These are phyloP conservation scores for Torymus texanus DNA, from an alignment of 2,888 invertebrate genomes.

Conservation along the genomic window DNA sequence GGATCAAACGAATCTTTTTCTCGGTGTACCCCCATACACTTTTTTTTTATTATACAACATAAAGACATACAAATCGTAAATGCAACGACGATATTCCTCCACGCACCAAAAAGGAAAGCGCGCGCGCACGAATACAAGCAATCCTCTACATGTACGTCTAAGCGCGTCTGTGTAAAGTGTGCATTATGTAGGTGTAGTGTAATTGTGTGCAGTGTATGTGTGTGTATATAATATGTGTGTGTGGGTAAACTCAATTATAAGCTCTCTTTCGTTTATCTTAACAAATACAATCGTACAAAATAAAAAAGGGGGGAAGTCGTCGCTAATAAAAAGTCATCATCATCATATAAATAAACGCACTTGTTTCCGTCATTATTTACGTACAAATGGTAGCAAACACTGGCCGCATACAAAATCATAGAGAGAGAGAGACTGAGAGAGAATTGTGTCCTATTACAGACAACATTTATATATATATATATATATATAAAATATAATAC, in stretches of 20 bases:
- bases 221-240: neutral
- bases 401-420: conserved; percentile 51
- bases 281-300: conserved; percentile 35
- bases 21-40: neutral
- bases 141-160: neutral
- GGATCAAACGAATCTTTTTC: conserved; percentile 23
- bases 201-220: too few relatives aligned
- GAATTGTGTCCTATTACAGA: neutral
- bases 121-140: conserved; percentile 18
- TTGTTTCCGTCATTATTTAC: conserved; percentile 40
- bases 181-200: too few relatives aligned
- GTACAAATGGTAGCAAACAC: conserved; percentile 55
- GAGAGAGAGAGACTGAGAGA: conserved; percentile 26
- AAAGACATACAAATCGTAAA: conserved; percentile 22
- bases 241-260: conserved; percentile 26
- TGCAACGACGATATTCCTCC: conserved; percentile 45
- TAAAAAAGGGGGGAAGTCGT: conserved; percentile 21
- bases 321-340: conserved; percentile 18
- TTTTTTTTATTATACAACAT: conserved; percentile 1
- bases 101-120: conserved; percentile 49
- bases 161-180: too few relatives aligned
- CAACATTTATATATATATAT: too few relatives aligned
- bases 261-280: conserved; percentile 42
- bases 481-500: conserved; percentile 8
- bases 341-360: conserved; percentile 48